phyloP scores from a whole-genome alignment of 2,113 vertebrate genomes.

The Elephantulus edwardii region DNA sequence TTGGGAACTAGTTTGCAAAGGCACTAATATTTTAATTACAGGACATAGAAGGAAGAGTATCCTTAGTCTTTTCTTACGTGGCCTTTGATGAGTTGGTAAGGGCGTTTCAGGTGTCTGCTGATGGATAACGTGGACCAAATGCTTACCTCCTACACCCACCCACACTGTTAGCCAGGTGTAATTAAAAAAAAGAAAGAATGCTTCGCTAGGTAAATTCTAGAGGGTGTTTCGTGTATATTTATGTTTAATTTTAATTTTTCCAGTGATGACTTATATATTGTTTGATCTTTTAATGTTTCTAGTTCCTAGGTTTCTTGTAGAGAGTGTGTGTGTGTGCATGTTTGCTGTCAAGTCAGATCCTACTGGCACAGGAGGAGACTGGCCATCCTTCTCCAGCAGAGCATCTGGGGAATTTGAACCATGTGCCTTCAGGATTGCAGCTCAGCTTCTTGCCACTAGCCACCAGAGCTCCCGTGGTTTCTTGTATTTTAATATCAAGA shows the following conservation, averaged over 20 bases:
- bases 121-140: not conserved
- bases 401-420: too few species aligned
- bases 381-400: too few species aligned
- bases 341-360: too few species aligned
- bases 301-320: not conserved
- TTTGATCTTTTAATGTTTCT: not conserved
- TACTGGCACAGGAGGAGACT: too few species aligned
- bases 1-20: not conserved
- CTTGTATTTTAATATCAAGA: too few species aligned
- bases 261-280: not conserved
- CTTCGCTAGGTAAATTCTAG: not conserved
- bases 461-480: too few species aligned
- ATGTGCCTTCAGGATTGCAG: too few species aligned
- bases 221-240: not conserved
- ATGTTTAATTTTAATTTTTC: constrained; percentile 20
- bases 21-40: not conserved
- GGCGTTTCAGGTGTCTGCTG: not conserved
- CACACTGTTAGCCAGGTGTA: not conserved
- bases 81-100: not conserved
- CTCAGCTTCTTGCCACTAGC: too few species aligned
- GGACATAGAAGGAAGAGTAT: not conserved
- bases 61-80: not conserved
- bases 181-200: not conserved
- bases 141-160: not conserved
- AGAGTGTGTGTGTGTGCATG: too few species aligned